Percentiles rank a stretch among this genome's conserved stretches.
These are phyloP conservation scores for Clitarchus hookeri DNA, from an alignment of 2,888 invertebrate genomes.

Conservation along the genomic window DNA sequence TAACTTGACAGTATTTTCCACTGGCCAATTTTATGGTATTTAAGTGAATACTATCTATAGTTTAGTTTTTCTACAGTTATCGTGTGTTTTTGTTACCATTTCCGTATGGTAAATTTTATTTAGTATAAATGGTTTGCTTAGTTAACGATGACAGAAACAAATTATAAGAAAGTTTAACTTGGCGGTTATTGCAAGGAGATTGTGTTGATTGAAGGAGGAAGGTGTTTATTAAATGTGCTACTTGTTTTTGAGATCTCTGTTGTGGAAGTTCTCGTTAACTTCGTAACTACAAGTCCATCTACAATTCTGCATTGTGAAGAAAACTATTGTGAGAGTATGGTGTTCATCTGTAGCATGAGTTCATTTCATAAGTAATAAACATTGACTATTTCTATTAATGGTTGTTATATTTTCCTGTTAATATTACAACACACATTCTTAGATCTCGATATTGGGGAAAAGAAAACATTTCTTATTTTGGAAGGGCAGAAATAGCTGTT, in stretches of 20 bases:
- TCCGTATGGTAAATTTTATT: neutral
- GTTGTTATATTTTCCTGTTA: neutral
- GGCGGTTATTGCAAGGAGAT: neutral
- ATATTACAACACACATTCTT: no score
- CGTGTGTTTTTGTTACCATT: neutral
- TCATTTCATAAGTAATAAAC: neutral
- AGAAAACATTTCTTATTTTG: no score
- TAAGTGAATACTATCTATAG: neutral
- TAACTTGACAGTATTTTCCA: neutral
- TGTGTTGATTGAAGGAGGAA: neutral
- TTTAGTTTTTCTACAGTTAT: conserved; percentile 11
- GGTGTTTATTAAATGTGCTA: neutral
- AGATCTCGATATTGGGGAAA: no score
- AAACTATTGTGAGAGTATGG: neutral
- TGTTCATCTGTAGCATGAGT: neutral
- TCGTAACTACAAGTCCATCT: neutral
- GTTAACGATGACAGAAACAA: neutral
- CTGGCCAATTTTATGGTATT: neutral
- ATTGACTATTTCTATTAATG: neutral
- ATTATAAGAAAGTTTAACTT: neutral
- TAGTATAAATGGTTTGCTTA: neutral
- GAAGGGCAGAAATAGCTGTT: no score
- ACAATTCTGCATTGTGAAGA: neutral
- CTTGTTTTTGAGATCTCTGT: neutral
- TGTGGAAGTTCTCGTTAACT: neutral